Evolutionary conservation across 2,113 vertebrate genomes (phyloP).

Genomic region (Lophotis ruficrista): DNA sequence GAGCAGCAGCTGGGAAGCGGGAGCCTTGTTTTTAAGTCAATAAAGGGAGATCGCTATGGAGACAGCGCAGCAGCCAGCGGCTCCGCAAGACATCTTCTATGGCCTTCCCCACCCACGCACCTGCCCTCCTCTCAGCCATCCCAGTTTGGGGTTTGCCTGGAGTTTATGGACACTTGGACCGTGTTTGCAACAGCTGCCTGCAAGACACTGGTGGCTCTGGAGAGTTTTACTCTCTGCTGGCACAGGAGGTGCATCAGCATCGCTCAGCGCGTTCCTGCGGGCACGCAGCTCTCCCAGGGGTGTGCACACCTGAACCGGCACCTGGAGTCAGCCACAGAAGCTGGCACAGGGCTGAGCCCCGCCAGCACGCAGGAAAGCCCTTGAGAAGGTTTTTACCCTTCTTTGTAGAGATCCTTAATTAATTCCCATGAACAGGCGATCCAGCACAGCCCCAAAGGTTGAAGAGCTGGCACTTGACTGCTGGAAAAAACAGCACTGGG

Average conservation of each 20-base stretch:
- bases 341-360: background rate
- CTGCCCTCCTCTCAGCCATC: background rate
- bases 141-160: background rate
- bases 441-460: background rate
- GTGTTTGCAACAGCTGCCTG: background rate
- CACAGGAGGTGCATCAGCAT: background rate
- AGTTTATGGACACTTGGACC: background rate
- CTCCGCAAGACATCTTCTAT: background rate
- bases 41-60: background rate
- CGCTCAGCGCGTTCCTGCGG: background rate
- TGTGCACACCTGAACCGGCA: accelerated
- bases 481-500: background rate
- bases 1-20: background rate
- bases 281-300: background rate
- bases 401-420: background rate
- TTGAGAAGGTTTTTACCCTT: background rate
- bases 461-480: background rate
- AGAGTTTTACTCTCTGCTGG: background rate
- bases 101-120: background rate
- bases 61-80: accelerated
- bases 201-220: background rate
- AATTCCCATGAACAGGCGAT: background rate
- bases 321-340: background rate
- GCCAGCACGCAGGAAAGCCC: background rate
- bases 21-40: background rate